Evolutionary conservation across 2,888 invertebrate genomes (phyloP).

Genomic region (Hirtodrosophila confusa): DNA sequence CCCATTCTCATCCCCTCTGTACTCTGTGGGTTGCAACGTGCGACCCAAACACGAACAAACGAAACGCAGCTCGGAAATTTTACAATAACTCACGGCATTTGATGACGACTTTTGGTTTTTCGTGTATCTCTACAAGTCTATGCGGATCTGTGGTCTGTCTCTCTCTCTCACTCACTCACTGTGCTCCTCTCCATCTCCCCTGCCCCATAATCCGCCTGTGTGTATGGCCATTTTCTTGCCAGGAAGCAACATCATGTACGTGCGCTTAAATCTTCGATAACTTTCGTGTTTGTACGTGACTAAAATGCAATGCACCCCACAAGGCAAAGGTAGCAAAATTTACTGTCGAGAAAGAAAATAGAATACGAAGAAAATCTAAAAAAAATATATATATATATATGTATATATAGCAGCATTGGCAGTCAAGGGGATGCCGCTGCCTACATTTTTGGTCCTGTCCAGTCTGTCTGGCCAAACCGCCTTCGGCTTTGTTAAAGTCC

Average conservation of each 20-base stretch:
- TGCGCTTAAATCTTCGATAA: constrained; percentile 79
- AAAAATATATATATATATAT: constrained; percentile 1
- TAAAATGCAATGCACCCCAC: constrained; percentile 69
- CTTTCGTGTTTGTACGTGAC: constrained; percentile 71
- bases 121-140: constrained; percentile 31
- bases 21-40: constrained; percentile 22
- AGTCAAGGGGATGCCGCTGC: background rate
- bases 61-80: constrained; percentile 58
- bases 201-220: too few species aligned
- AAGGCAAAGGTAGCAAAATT: constrained; percentile 40
- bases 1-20: background rate
- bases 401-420: constrained; percentile 1
- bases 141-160: constrained; percentile 17
- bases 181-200: too few species aligned
- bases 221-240: constrained; percentile 38
- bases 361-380: constrained; percentile 43
- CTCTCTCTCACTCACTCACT: background rate
- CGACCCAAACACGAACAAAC: constrained; percentile 22
- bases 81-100: constrained; percentile 76
- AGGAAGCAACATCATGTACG: constrained; percentile 70
- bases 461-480: constrained; percentile 24
- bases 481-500: constrained; percentile 48
- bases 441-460: constrained; percentile 2
- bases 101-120: constrained; percentile 66
- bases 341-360: constrained; percentile 27